Conservation (phyloP, 1,140 invertebrate species). For the Nixonia krombeini region DNA sequence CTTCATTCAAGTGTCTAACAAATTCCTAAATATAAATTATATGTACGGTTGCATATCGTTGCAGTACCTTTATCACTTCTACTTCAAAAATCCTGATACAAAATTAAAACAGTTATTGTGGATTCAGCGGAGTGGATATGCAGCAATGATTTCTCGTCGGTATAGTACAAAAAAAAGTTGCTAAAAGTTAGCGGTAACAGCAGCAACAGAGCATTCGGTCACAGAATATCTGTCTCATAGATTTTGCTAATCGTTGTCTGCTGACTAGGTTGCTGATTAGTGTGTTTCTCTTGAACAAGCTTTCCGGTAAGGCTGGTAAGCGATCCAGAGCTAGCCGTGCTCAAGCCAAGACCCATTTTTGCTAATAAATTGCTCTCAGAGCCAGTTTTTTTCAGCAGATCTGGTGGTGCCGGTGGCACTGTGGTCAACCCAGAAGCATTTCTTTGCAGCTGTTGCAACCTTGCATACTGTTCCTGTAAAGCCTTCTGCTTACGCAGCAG, state of each 20-base stretch:
- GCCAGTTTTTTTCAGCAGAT: conserved; percentile 87
- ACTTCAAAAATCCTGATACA: no score
- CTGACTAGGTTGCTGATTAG: conserved; percentile 37
- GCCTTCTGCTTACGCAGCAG: conserved; percentile 87
- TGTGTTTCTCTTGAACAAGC: conserved; percentile 47
- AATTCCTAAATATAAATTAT: no score
- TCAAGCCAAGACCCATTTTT: conserved; percentile 84
- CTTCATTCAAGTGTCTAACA: no score
- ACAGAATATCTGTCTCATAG: conserved; percentile 93
- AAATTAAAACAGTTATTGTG: no score
- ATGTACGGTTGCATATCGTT: no score
- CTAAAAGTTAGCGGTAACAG: neutral
- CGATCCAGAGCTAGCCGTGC: conserved; percentile 75
- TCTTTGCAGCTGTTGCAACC: conserved; percentile 87
- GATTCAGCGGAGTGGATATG: conserved; percentile 2
- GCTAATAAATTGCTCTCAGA: conserved; percentile 88
- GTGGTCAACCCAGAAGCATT: conserved; percentile 76
- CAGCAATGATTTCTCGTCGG: neutral
- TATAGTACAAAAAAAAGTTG: conserved; percentile 24
- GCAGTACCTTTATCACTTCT: no score
- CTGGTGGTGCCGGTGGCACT: conserved; percentile 74
- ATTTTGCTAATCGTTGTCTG: conserved; percentile 71
- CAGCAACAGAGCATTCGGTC: conserved; percentile 66
- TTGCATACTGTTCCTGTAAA: conserved; percentile 89
- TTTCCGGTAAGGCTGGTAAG: conserved; percentile 74